Evolutionary conservation across 2,888 invertebrate genomes (phyloP).

Genomic region (Plutella xylostella): DNA sequence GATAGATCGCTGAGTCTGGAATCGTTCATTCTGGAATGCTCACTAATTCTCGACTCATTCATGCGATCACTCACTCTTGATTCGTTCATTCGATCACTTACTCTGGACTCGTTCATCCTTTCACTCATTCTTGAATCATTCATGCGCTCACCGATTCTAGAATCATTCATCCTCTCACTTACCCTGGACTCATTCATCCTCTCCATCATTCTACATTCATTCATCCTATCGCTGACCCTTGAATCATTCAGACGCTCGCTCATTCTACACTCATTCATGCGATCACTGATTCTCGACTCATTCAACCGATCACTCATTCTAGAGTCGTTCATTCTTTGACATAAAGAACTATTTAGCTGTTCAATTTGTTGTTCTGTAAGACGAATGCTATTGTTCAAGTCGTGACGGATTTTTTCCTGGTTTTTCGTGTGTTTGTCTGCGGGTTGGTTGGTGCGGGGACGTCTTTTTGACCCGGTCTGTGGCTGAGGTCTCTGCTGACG

Average conservation of each 20-base stretch:
- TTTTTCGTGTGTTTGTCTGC: conserved; percentile 40
- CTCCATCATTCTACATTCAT: conserved; percentile 16
- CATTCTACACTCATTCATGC: conserved; percentile 21
- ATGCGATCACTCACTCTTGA: conserved; percentile 15
- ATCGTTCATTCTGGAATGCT: conserved; percentile 15
- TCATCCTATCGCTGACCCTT: conserved; percentile 27
- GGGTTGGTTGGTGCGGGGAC: conserved; percentile 30
- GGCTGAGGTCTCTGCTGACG: conserved; percentile 57
- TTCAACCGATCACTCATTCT: conserved; percentile 18
- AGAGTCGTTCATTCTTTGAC: conserved; percentile 27
- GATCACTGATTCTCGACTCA: conserved; percentile 19
- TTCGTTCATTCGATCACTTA: conserved; percentile 27
- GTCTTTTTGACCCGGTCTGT: conserved; percentile 46
- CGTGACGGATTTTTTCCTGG: conserved; percentile 41
- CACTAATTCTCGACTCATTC: conserved; percentile 6
- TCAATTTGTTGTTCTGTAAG: conserved; percentile 35
- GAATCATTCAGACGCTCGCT: conserved; percentile 19
- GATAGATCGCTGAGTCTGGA: conserved; percentile 14
- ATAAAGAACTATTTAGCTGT: conserved; percentile 30
- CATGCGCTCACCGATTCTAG: conserved; percentile 22
- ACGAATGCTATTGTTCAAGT: conserved; percentile 29
- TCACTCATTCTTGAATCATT: conserved; percentile 18
- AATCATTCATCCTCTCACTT: conserved; percentile 14
- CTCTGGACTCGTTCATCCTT: conserved; percentile 12
- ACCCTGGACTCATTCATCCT: conserved; percentile 9